Evolutionary conservation across 2,113 vertebrate genomes (phyloP), one percentile per base, ranked within the genome.

Genomic region (Pimephales promelas): DNA sequence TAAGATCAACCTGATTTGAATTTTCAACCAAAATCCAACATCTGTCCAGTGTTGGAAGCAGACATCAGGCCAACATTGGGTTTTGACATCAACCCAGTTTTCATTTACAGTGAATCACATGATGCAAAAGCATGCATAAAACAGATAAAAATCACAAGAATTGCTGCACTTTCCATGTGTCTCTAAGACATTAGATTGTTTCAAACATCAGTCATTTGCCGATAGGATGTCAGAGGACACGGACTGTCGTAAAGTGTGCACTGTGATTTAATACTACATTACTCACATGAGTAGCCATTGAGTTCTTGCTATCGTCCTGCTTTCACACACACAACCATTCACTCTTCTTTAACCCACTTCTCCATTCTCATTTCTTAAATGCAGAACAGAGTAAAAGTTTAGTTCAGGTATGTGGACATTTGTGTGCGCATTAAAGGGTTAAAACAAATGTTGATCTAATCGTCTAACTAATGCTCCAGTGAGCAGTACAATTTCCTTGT

Each of bases 371-470:
- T 72, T 72, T 72, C 40, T 24, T 16, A 47, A 68, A 26, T 16
- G 43, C 78, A 70, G 45, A 0, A 71, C 83, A 86, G 87, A 85
- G 86, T 89, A 86, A 89, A 90, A 91, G 89, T 91, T 91, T 45
- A 66, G 36, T 26, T 34, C 10, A 31, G n/a, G 40, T 28, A 49
- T 49, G 7, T 70, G 79, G 10, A 26, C 28, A 24, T 70, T 16
- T 81, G 18, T 34, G 45, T 34, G 59, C 28, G 14, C 4, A 45
- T 79, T 64, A n/a, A 70, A 31, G 66, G 96, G 95, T 96, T 96
- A 96, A 97, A 97, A 96, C 96, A 96, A 96, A 97, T 97, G 96
- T 96, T 97, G 96, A 96, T 96, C 96, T 98, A 97, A 98, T 97
- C 97, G 94, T 95, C 95, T 95, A 95, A 97, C 97, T 98, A 98